phyloP scores from a whole-genome alignment of 2,888 invertebrate species.

The Pterobdella sp. region DNA sequence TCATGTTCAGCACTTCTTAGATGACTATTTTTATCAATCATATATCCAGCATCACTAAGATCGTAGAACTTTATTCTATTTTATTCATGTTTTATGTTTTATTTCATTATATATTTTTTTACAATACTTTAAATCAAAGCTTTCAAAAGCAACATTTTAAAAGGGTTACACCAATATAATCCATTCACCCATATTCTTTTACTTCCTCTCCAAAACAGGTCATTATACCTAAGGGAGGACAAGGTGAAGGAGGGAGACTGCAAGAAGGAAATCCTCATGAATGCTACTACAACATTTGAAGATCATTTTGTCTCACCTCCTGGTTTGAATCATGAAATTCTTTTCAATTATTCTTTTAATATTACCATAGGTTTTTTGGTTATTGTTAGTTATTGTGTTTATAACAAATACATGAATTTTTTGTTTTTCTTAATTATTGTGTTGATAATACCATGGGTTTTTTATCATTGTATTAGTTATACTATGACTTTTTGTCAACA shows the following conservation, averaged over 20 bases:
- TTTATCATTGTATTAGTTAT: too few relatives aligned
- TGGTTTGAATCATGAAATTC: constrained; percentile 58
- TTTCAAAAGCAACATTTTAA: too few relatives aligned
- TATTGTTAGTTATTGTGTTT: too few relatives aligned
- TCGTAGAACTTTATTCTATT: not conserved
- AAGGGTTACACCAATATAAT: too few relatives aligned
- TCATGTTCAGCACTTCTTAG: not conserved
- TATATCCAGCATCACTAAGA: not conserved
- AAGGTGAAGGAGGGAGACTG: constrained; percentile 63
- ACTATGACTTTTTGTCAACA: too few relatives aligned
- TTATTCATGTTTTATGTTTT: not conserved
- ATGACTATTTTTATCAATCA: not conserved
- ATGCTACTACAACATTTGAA: constrained; percentile 70
- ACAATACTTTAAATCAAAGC: too few relatives aligned
- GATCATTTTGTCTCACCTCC: constrained; percentile 80
- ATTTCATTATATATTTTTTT: too few relatives aligned
- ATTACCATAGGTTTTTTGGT: not conserved
- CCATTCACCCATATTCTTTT: too few relatives aligned
- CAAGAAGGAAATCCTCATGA: constrained; percentile 63
- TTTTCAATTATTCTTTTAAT: not conserved
- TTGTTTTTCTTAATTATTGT: too few relatives aligned
- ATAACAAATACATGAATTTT: too few relatives aligned
- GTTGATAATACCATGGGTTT: too few relatives aligned
- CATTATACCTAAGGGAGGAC: constrained; percentile 64
- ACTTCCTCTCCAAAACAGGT: constrained; percentile 46